phyloP scores from a whole-genome alignment of 2,113 vertebrate species.

The Candoia aspera region DNA sequence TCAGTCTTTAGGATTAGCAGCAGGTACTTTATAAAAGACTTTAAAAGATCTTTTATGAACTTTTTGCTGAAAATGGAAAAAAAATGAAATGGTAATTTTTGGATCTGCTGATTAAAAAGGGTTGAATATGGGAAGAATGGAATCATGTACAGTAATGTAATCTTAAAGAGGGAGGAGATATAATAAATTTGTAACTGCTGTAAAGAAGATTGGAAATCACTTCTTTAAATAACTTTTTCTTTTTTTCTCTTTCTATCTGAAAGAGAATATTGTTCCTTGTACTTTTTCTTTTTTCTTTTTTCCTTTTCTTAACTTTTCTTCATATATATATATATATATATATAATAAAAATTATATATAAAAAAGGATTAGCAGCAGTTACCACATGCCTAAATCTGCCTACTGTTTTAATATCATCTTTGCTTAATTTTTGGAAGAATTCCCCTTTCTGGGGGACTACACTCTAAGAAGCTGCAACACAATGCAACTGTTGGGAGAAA shows the following conservation, averaged over 20 bases:
- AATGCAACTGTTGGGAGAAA: background rate
- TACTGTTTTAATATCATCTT: background rate
- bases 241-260: background rate
- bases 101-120: background rate
- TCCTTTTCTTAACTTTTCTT: background rate
- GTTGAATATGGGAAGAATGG: background rate
- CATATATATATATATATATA: background rate
- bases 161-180: background rate
- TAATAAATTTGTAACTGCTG: background rate
- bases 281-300: background rate
- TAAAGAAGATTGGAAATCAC: background rate
- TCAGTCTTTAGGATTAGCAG: background rate
- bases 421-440: background rate
- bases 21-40: background rate
- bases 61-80: background rate
- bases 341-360: background rate
- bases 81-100: background rate
- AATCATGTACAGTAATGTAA: background rate
- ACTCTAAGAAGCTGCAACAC: background rate
- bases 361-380: background rate
- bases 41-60: background rate
- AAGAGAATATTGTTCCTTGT: background rate
- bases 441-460: background rate
- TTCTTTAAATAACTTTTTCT: background rate
- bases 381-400: slow-evolving; percentile 19